Percentiles rank a stretch among this genome's conserved stretches.
Conservation (phyloP, 1,140 invertebrate species). For the Tachypleus tridentatus region DNA sequence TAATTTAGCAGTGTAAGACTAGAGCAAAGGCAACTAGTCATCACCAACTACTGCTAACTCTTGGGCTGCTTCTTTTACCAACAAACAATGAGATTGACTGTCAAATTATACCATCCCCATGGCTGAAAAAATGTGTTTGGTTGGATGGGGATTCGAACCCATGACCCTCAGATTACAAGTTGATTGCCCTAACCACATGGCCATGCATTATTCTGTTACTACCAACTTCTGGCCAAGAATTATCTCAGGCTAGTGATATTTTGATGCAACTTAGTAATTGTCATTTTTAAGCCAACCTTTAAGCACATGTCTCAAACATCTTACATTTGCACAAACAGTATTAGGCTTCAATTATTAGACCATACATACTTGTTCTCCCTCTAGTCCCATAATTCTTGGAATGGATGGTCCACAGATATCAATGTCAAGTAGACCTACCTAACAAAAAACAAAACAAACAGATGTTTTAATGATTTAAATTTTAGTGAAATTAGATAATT, state of each 20-base stretch:
- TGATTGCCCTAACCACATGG: too few species aligned
- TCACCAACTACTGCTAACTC: too few species aligned
- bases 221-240: too few species aligned
- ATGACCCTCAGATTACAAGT: too few species aligned
- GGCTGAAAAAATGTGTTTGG: too few species aligned
- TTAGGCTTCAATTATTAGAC: conserved; percentile 3
- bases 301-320: neutral
- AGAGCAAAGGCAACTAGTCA: too few species aligned
- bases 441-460: neutral
- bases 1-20: too few species aligned
- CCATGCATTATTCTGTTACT: too few species aligned
- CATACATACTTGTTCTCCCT: conserved; percentile 40
- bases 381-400: conserved; percentile 44
- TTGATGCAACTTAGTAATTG: neutral
- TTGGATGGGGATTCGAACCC: too few species aligned
- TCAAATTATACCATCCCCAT: too few species aligned
- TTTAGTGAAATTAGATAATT: neutral
- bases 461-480: neutral
- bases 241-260: neutral
- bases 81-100: too few species aligned
- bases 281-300: neutral
- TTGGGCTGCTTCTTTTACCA: too few species aligned
- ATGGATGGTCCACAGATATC: conserved; percentile 83
- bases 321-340: neutral
- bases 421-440: conserved; percentile 78